Evolutionary conservation across 2,113 vertebrate species (phyloP), one percentile per base, ranked within the genome.

Genomic region (Ia io): DNA sequence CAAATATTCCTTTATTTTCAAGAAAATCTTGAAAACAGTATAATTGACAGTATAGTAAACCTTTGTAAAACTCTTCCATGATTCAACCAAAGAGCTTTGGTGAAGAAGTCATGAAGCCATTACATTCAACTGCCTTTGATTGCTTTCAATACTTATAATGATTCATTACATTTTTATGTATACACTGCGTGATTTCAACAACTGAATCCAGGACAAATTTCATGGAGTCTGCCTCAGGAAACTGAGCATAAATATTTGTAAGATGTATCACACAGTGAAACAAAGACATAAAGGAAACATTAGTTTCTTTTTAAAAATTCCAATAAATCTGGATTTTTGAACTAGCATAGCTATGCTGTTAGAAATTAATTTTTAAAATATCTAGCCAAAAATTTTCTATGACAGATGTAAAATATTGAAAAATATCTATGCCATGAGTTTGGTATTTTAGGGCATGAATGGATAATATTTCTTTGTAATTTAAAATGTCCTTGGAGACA

Each of bases 221-320:
- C 73, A 88, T 63, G 73, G 22, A 35, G 28, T 74, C 49, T 18
- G 32, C 32, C 79, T 84, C 69, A 86, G 86, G 85, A 95, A 95
- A 74, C 25, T 47, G 23, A 79, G 49, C 53, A 86, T 61, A 97
- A 96, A 96, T 97, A 96, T 83, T 93, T 95, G 84, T 83, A 44
- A 79, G 20, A 85, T 93, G 87, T 37, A 91, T 94, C 94, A 95
- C 32, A 63, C n/a, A 86, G 42, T 70, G 69, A 93, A 89, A 92
- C 92, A 94, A 95, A 93, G 56, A 91, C 93, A 47, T 63, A 84
- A 74, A 83, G 84, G 87, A 97, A 95, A 88, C 53, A 85, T 44
- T 23, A 35, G 35, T 96, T n/a, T 49, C 59, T 88, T 91, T 93
- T 71, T 13, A 56, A 87, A 77, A 91, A 44, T 78, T 67, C 25